Conservation (phyloP, 1,140 invertebrate genomes). For the Spodoptera frugiperda region DNA sequence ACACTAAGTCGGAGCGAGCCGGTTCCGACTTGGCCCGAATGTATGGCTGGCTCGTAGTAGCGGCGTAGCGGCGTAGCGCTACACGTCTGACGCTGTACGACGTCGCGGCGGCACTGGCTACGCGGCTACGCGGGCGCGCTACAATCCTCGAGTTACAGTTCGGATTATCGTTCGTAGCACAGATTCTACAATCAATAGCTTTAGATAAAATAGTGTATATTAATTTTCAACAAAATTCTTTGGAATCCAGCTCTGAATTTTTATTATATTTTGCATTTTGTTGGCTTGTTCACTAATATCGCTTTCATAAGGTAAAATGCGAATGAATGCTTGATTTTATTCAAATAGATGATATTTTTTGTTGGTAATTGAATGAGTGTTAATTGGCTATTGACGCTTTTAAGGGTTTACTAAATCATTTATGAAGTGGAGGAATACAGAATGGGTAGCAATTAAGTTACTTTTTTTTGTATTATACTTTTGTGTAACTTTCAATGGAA, state of each 20-base stretch:
- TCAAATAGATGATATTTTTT: not conserved
- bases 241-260: not conserved
- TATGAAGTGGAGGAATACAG: not conserved
- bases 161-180: conserved; percentile 78
- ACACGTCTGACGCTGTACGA: conserved; percentile 71
- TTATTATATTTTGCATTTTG: not conserved
- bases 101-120: conserved; percentile 77
- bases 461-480: not conserved
- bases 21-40: conserved; percentile 34
- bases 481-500: too few species aligned
- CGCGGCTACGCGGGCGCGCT: conserved; percentile 64
- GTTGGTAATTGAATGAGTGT: not conserved
- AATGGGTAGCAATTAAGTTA: not conserved
- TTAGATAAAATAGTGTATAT: conserved; percentile 44
- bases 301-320: not conserved
- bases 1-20: conserved; percentile 37
- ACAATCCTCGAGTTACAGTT: conserved; percentile 73
- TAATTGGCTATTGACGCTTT: conserved; percentile 3
- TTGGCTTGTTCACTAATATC: not conserved
- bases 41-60: conserved; percentile 28
- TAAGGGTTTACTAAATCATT: not conserved
- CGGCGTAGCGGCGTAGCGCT: conserved; percentile 56
- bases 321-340: not conserved
- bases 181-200: conserved; percentile 77
- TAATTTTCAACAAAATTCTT: conserved; percentile 16